Evolutionary conservation across 2,797 vertebrate species (phyloP).

Genomic region (Pseudopleuronectes americanus): DNA sequence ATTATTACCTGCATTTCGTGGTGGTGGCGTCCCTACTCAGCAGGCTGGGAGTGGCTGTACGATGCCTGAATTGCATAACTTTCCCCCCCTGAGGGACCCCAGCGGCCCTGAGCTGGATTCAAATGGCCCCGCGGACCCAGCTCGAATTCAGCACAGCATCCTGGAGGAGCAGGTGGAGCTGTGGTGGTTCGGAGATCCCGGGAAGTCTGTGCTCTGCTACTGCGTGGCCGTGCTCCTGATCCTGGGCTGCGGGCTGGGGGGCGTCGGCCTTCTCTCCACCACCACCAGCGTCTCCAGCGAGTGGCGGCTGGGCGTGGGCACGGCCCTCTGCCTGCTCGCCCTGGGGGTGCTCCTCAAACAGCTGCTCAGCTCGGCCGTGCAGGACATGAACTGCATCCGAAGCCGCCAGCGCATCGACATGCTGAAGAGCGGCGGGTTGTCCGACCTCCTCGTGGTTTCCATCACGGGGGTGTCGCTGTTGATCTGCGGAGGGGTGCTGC

Average conservation of each 20-base stretch:
- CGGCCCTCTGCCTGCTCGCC: conserved; percentile 92
- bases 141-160: conserved; percentile 88
- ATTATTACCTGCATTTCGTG: conserved; percentile 31
- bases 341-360: conserved; percentile 94
- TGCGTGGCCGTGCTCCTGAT: conserved; percentile 90
- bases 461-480: conserved; percentile 89
- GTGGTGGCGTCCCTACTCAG: conserved; percentile 46
- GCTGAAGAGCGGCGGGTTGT: conserved; percentile 92
- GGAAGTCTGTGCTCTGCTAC: conserved; percentile 93
- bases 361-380: conserved; percentile 95
- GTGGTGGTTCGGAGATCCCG: conserved; percentile 96
- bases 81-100: conserved; percentile 69
- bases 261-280: conserved; percentile 92
- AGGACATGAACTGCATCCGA: conserved; percentile 98
- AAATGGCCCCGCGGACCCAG: conserved; percentile 78
- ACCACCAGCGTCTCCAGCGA: conserved; percentile 95
- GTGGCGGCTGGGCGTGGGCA: conserved; percentile 92
- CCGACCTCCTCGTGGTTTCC: conserved; percentile 89
- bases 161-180: conserved; percentile 97
- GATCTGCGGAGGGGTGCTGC: conserved; percentile 89
- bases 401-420: conserved; percentile 90
- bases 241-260: conserved; percentile 91
- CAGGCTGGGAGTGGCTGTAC: conserved; percentile 53
- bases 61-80: conserved; percentile 89
- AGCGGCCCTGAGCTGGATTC: conserved; percentile 57